phyloP scores from a whole-genome alignment of 2,888 invertebrate genomes.

The Hyles lineata region DNA sequence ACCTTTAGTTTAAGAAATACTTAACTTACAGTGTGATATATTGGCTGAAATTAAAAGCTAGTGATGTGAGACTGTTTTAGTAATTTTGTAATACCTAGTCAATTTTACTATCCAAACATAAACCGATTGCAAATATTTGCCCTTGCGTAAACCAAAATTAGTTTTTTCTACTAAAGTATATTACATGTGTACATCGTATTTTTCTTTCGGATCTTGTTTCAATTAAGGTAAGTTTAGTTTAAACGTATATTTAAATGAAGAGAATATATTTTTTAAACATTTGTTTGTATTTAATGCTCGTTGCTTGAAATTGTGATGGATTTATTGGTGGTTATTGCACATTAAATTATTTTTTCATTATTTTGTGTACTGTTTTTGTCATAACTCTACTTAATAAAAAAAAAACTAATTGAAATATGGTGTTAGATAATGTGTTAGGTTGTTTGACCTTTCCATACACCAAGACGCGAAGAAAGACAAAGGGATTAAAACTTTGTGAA shows the following conservation, averaged over 20 bases:
- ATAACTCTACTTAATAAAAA: background rate
- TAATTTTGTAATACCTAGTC: conserved; percentile 30
- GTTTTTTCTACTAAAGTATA: conserved; percentile 57
- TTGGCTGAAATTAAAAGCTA: conserved; percentile 46
- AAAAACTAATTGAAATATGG: background rate
- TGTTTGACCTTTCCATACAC: conserved; percentile 7
- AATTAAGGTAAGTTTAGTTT: conserved; percentile 59
- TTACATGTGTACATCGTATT: conserved; percentile 63
- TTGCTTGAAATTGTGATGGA: background rate
- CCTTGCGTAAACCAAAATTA: conserved; percentile 62
- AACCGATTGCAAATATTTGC: conserved; percentile 45
- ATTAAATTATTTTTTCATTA: too few species aligned
- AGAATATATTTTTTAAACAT: background rate
- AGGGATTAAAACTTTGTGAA: background rate
- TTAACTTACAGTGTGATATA: conserved; percentile 16
- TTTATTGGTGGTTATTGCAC: too few species aligned
- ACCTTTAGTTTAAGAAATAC: conserved; percentile 48
- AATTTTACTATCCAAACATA: conserved; percentile 30
- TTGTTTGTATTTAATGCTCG: background rate
- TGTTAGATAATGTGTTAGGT: background rate
- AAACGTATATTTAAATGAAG: background rate
- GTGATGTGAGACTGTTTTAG: conserved; percentile 18
- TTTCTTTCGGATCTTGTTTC: conserved; percentile 48
- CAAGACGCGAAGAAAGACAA: conserved; percentile 5
- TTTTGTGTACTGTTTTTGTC: background rate